These are phyloP conservation scores for Urocitellus parryii DNA, from an alignment of 2,113 vertebrate genomes.

Conservation along the genomic window DNA sequence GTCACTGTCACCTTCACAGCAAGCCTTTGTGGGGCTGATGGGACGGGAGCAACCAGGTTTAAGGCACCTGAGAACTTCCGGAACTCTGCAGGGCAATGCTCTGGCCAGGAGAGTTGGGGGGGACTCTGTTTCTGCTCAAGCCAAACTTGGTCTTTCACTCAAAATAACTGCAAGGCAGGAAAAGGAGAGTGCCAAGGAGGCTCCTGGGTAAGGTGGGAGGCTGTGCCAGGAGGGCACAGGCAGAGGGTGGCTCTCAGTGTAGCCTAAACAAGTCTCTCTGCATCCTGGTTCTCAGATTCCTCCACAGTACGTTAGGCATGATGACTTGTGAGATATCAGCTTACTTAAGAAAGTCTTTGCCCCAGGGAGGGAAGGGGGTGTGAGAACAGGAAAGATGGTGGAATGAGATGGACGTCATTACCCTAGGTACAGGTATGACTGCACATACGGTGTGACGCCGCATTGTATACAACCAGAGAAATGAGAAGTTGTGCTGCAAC, in stretches of 20 bases:
- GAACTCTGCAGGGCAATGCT: neutral
- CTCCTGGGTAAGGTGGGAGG: neutral
- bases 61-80: accelerated
- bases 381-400: no score
- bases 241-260: neutral
- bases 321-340: neutral
- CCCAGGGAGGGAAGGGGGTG: no score
- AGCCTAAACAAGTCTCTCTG: neutral
- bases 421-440: no score
- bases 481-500: no score
- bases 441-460: no score
- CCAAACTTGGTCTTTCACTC: neutral
- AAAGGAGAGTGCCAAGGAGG: neutral
- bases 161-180: neutral
- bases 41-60: neutral
- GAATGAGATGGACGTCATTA: no score
- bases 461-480: no score
- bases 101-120: neutral
- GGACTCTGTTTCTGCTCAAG: neutral
- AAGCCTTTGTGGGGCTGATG: neutral
- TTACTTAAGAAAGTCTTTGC: neutral
- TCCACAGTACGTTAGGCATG: neutral
- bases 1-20: neutral
- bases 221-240: no score
- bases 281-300: neutral